Percentiles rank a stretch among this genome's conserved stretches.
phyloP scores from a whole-genome alignment of 2,888 invertebrate species.

The Drosophila hamatofila region DNA sequence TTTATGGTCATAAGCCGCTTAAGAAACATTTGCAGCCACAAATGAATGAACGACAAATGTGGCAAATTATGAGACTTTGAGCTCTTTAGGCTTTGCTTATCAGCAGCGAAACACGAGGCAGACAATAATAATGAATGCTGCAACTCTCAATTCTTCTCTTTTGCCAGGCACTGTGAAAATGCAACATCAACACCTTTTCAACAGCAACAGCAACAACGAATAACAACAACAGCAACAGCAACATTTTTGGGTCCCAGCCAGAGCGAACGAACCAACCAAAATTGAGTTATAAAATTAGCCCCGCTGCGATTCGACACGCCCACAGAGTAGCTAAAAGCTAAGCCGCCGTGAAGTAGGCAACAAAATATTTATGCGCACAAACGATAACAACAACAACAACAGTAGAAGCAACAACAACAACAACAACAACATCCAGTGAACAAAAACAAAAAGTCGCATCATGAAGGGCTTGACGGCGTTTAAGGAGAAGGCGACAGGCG shows the following conservation, averaged over 20 bases:
- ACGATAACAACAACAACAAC: slow-evolving; percentile 65
- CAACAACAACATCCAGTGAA: slow-evolving; percentile 31
- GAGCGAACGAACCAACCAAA: slow-evolving; percentile 60
- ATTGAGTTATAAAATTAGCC: slow-evolving; percentile 77
- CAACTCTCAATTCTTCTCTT: slow-evolving; percentile 48
- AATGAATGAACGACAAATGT: slow-evolving; percentile 36
- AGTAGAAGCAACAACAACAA: slow-evolving; percentile 35
- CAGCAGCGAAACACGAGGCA: slow-evolving; percentile 72
- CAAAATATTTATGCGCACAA: slow-evolving; percentile 76
- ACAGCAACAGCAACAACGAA: slow-evolving; percentile 30
- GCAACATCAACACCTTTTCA: slow-evolving; percentile 51
- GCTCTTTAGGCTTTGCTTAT: slow-evolving; percentile 69
- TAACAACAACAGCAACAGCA: not conserved
- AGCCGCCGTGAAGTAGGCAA: slow-evolving; percentile 75
- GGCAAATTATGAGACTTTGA: slow-evolving; percentile 59
- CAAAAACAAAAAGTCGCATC: slow-evolving; percentile 39
- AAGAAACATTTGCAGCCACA: slow-evolving; percentile 41
- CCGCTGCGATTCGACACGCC: slow-evolving; percentile 68
- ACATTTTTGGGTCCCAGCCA: not conserved
- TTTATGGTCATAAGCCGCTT: slow-evolving; percentile 83
- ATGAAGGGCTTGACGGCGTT: slow-evolving; percentile 85
- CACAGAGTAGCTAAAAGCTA: slow-evolving; percentile 43
- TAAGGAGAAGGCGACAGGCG: slow-evolving; percentile 85
- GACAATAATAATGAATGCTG: slow-evolving; percentile 64
- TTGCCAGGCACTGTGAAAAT: slow-evolving; percentile 74